Base-by-base conservation (phyloP, 2,888 invertebrate genomes). In the Zootermopsis nevadensis region DNA sequence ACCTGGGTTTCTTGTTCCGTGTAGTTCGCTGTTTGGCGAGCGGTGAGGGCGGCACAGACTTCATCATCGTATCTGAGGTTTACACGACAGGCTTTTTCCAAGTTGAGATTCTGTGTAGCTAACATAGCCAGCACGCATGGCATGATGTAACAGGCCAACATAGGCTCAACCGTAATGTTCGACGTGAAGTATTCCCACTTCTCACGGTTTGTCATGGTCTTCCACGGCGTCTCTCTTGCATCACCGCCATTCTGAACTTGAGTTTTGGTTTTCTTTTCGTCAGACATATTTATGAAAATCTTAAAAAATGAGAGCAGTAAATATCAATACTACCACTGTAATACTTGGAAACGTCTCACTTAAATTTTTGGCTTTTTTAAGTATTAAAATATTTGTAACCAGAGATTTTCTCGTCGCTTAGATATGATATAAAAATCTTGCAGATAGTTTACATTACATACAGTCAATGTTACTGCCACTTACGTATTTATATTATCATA, bases 61-160 rank as follows among this genome's bases (percentile, higher is more conserved):
- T 93, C 92, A 83, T 93, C 92, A 0, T 94, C 92, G 87, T 94
- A 96, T 15, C 90, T 91, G 87, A 96, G 91, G 89, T 97, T 97
- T 0, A 96, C 96, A 85, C 96, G 90, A 88, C 97, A 97, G 0
- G 96, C 96, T 89, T 97, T 96, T 89, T 96, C 96, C 87, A 96
- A 91, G 88, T 96, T 96, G 80, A 97, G 90, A 89, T 96, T 96
- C 89, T 96, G 96, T 69, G 96, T 95, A 31, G 96, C 96, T 86
- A 96, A 88, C 76, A 94, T 93, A 2, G 96, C 94, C 24, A 93
- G 88, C 3, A 92, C 92, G 86, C 92, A 91, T 2, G 94, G 93
- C 85, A 94, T 89, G 0, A 95, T 94, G 88, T 94, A 95, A 87
- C 94, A 94, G 1, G 94, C 94, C 83, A 95, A 88, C 91, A 95